Evolutionary conservation across 53 echinoderm and acorn worm species (phyloP), one percentile per base, ranked within the genome.

Genomic region (Henricia sp.): DNA sequence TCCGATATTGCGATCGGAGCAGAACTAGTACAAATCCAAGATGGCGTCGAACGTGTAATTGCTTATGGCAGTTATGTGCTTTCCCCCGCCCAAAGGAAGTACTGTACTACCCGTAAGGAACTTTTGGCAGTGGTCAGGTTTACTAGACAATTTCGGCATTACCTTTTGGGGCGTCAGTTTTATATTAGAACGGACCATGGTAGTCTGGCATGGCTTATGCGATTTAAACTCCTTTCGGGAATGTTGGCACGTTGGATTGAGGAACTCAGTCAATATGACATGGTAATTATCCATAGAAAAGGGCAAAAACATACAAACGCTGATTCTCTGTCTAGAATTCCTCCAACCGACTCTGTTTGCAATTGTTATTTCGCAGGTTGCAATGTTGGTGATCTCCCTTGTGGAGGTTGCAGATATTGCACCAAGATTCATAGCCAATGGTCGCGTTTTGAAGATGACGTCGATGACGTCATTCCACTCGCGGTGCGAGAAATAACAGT

Each of bases 221-320:
- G 27, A 24, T 86, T 75, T 33, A 86, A 75, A 33, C 29, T 62
- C 2, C 74, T 63, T 4, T 48, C 62, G 12, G 72, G 75, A 16
- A 44, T 86, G 20, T 35, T 91, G 21, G 87, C 87, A 19, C 58
- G 91, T 6, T 89, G 89, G 89, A 10, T 89, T 2, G 89, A 84
- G 42, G 74, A 83, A n/a, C 63, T 88, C 60, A 85, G 90, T 34
- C 82, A 78, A 50, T 73, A 74, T 17, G 74, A 53, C 37, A 53
- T 36, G 54, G 54, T 74, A 0, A 55, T 53, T 9, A 19, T 52
- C 13, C 69, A 69, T 69, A 69, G 69, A 33, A 69, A 69, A 12
- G 44, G 46, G 23, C 14, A 20, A 42, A 20, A 69, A 21, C 69
- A 69, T 42, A 43, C 27, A 3, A 69, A 69, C 34, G 69, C 41